These are phyloP conservation scores for Drosophila saltans DNA, from an alignment of 1,140 invertebrate species.

Conservation along the genomic window DNA sequence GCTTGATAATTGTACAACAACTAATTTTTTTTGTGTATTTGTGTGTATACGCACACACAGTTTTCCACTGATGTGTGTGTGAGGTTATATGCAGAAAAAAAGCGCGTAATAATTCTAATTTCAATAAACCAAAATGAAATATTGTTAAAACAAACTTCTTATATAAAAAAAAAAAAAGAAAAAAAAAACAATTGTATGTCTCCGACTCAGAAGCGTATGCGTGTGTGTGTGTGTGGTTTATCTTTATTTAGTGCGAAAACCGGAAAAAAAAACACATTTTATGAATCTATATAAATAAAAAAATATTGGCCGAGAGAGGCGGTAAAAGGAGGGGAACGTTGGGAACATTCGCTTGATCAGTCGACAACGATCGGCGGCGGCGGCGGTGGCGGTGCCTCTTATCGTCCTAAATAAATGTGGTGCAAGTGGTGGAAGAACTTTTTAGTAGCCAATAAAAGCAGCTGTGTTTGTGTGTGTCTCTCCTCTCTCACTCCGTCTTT, in stretches of 20 bases:
- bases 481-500: conserved; percentile 25
- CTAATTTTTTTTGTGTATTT: conserved; percentile 15
- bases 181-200: conserved; percentile 14
- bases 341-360: conserved; percentile 11
- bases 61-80: conserved; percentile 21
- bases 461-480: conserved; percentile 47
- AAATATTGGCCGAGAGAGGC: conserved; percentile 18
- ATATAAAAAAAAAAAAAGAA: background rate
- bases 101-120: conserved; percentile 6
- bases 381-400: conserved; percentile 15
- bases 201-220: background rate
- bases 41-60: conserved; percentile 32
- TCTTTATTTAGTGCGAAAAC: conserved; percentile 45
- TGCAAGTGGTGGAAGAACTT: background rate
- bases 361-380: conserved; percentile 14
- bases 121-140: conserved; percentile 18
- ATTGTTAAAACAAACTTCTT: conserved; percentile 18
- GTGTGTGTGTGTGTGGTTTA: conserved; percentile 40
- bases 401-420: conserved; percentile 49
- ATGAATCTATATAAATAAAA: conserved; percentile 52
- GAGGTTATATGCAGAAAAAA: background rate
- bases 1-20: conserved; percentile 42
- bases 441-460: conserved; percentile 26
- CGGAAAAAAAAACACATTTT: conserved; percentile 15
- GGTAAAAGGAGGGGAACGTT: background rate